Base-by-base conservation (phyloP, 1,140 invertebrate genomes). In the Phthorimaea operculella region DNA sequence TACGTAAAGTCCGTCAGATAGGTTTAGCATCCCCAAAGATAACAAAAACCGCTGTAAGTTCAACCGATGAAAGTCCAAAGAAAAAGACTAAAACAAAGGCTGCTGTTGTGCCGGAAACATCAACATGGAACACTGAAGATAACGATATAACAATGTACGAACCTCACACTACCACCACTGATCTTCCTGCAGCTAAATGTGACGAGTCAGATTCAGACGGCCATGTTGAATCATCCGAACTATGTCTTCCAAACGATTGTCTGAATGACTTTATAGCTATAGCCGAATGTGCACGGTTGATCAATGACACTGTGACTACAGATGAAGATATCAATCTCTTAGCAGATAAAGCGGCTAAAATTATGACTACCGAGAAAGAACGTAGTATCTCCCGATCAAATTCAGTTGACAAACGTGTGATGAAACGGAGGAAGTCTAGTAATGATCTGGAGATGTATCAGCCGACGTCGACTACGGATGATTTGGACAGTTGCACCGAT, bases 81-180 rank as follows among this genome's bases (percentile, higher is more conserved):
- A 83, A 83, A 64, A 76, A 76, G 51, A 61, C 70, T 0, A 85
- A 80, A 51, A 54, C 69, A 0, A 85, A 81, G 61, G 60, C 65
- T 15, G 62, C 69, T 12, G 21, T 69, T 34, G 64, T 76, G 8
- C 68, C 72, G 3, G 70, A 75, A 48, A 68, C 69, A 55, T 60
- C 62, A 0, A 77, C 73, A 45, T 68, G 70, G 62, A 74, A 66
- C 42, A 45, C 62, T n/a, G 74, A 80, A 36, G 83, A 84, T 12
- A 79, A 83, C 59, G 83, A 86, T 61, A 70, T 87, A 0, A 86
- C 83, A 0, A 87, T 87, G 85, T 87, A 86, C 14, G 85, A 87
- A 60, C 70, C 81, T 4, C 80, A 85, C 33, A 83, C 81, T 51
- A 83, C 81, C 50, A 68, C 70, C 48, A 70, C 76, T 0, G 79